Evolutionary conservation across 2,113 vertebrate species (phyloP), one percentile per base, ranked within the genome.

Genomic region (Pogona vitticeps): DNA sequence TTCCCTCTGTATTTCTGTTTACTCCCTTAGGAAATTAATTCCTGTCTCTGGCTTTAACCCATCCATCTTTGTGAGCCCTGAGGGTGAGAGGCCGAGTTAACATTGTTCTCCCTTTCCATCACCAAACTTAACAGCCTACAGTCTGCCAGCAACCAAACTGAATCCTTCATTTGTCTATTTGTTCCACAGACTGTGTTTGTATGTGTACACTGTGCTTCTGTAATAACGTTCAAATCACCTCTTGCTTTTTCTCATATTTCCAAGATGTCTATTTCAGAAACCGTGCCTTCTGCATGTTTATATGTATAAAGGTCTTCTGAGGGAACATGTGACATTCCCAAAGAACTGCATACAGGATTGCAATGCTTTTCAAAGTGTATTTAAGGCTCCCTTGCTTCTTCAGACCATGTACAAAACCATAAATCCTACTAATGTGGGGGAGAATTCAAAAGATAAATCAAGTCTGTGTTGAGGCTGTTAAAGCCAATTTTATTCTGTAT

Each of bases 1-100:
- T 91, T 95, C 93, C 92, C 92, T 65, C 80, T 46, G 72, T 89
- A 89, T 92, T 86, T 88, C 94, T 94, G 93, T 91, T 91, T 88
- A 86, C 88, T 80, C 91, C 96, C 95, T 92, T 68, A 95, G 95
- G 95, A 95, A 95, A 96, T 93, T 95, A 95, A 93, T 96, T 94
- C 90, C 94, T 94, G 87, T 68, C 93, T 94, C 86, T 92, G 1
- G 92, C 88, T 84, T 93, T 92, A 90, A 92, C 89, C 91, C 75
- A 82, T 73, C 89, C 86, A 85, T 90, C 91, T 89, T 86, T 83
- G 85, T 80, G 84, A 94, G 89, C 93, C 94, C 92, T 0, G 86
- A 85, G 70, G 94, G 94, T 88, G 88, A 92, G 86, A 90, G 59
- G 88, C 94, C 92, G 89, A 95, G 93, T 93, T 83, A 93, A 87